Conservation (phyloP, 2,797 vertebrate species). For the Kryptolebias ocellatus region DNA sequence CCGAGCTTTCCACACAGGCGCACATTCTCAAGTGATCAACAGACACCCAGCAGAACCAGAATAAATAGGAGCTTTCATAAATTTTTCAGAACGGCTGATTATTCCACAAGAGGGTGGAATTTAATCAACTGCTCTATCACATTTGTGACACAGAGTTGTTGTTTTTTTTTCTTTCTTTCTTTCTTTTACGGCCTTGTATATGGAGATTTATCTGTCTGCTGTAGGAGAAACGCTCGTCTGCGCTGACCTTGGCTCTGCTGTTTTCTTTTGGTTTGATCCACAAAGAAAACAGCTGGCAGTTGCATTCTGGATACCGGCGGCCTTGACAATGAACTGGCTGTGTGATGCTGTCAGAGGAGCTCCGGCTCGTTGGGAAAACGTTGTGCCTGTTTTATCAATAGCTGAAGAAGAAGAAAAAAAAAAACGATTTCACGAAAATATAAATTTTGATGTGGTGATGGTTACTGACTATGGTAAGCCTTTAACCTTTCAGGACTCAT, state of each 20-base stretch:
- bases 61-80: conserved; percentile 54
- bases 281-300: conserved; percentile 83
- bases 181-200: conserved; percentile 38
- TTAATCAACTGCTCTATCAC: conserved; percentile 50
- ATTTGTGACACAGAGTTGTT: conserved; percentile 37
- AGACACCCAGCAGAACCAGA: conserved; percentile 29
- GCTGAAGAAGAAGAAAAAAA: conserved; percentile 8
- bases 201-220: conserved; percentile 65
- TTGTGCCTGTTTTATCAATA: conserved; percentile 73
- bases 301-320: conserved; percentile 70
- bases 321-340: conserved; percentile 78
- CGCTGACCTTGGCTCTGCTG: conserved; percentile 76
- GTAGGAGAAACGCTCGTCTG: conserved; percentile 69
- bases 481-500: conserved; percentile 19
- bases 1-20: conserved; percentile 24
- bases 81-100: conserved; percentile 47
- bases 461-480: not conserved
- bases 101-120: conserved; percentile 61
- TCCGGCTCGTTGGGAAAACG: conserved; percentile 74
- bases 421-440: conserved; percentile 42
- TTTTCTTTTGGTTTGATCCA: conserved; percentile 82
- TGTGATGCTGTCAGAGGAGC: conserved; percentile 79
- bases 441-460: conserved; percentile 20
- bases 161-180: conserved; percentile 32
- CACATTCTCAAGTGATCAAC: conserved; percentile 38